Base-by-base conservation (phyloP, 1,140 invertebrate genomes). In the Odontomachus brunneus region DNA sequence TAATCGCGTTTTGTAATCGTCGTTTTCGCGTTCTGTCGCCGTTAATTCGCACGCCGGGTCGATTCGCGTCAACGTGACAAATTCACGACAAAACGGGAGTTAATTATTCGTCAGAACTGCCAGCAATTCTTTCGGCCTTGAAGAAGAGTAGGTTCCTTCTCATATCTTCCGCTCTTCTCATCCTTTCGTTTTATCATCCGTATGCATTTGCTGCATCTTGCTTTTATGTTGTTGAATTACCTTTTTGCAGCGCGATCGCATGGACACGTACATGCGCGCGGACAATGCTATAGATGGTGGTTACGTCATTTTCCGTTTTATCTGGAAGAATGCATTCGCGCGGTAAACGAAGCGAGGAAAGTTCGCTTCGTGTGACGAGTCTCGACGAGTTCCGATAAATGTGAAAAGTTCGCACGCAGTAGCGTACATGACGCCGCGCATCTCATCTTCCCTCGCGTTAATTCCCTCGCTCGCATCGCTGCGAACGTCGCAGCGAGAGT, bases 321-420 rank as follows among this genome's bases (percentile, higher is more conserved):
- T 55, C 24, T 57, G 63, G 72, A 82, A 63, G 71, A 74, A 44
- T 51, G 71, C 44, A 51, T 74, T 63, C 62, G 29, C 26, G 19
- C n/a, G 33, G 55, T 62, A 29, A 63, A 78, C 33, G 11, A 44
- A 11, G 38, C 26, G 33, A 26, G 48, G 51, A 24, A 65, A 82
- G 60, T 55, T 82, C 48, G 59, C 63, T 33, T 82, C 60, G n/a
- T n/a, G n/a, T n/a, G 11, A 63, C 14, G 51, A 4, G 19, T 76
- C 63, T 59, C 33, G 33, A 3, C 17, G 24, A 71, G 63, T 71
- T 80, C 38, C 51, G 51, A 59, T 80, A 53, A 66, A 66, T 76
- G 48, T 59, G 65, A 80, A 80, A 80, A 80, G 65, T 80, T 80
- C 29, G 65, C 48, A 44, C 51, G 17, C 4, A 57, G 12, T 55